Evolutionary conservation across 2,888 invertebrate genomes (phyloP), one percentile per base, ranked within the genome.

Genomic region (Polyommatus iphigenia): DNA sequence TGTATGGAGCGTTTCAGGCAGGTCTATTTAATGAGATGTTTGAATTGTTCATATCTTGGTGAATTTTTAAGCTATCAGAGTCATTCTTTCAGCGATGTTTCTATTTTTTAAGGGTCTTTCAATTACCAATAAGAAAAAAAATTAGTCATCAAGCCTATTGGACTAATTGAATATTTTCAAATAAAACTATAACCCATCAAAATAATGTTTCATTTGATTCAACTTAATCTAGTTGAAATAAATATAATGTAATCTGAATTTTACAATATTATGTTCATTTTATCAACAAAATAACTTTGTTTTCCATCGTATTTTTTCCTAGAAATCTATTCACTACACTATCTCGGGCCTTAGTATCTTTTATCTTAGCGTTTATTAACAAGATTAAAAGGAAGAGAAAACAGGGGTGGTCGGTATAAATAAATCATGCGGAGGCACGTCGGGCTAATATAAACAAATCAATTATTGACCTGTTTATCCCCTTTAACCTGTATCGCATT

Each of bases 371-470:
- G 13, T 62, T 67, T 67, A 67, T 32, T 67, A 67, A 67, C 29
- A 29, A 29, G 67, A 67, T 67, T 67, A 67, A 67, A 67, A 67
- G 67, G 32, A 67, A 67, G 29, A 67, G 67, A 32, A 15, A 67
- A 67, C 32, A 32, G 67, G 29, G 62, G 29, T 15, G 67, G 67
- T 67, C 18, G 67, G 67, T 32, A 67, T 32, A 67, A 32, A 67
- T 32, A 67, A 67, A 67, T 67, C 4, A 67, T 67, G 67, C 62
- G 10, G 29, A 67, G 67, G 29, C 67, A 67, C 67, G 67, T 67
- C 29, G 32, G 24, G 29, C 67, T 67, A 67, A 67, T 32, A 67
- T 67, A 67, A 67, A 67, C 67, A 67, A 67, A 67, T 67, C 67
- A 67, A 67, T 67, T 67, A 67, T 32, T 29, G 2, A 1, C 29